These are phyloP conservation scores for Philantomba maxwellii DNA, from an alignment of 2,113 vertebrate genomes.

Conservation along the genomic window DNA sequence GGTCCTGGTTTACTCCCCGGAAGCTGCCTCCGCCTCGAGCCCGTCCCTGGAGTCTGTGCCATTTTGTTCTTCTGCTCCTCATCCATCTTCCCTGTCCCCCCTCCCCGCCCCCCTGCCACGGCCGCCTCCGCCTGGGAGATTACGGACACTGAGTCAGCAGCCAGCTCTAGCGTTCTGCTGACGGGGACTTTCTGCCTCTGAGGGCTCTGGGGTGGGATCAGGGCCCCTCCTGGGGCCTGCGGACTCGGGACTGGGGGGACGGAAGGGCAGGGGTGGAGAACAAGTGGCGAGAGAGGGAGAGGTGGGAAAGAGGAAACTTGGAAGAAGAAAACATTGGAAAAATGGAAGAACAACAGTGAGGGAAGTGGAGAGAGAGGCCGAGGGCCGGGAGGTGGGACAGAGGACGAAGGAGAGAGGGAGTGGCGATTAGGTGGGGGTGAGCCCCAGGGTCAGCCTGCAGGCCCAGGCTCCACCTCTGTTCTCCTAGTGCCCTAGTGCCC, in stretches of 20 bases:
- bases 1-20: background rate
- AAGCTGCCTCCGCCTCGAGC: background rate
- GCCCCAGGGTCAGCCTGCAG: background rate
- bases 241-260: background rate
- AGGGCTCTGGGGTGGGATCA: slow-evolving; percentile 43
- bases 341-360: background rate
- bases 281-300: background rate
- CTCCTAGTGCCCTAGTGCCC: background rate
- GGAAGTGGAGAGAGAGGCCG: background rate
- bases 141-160: slow-evolving; percentile 75
- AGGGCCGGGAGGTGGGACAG: background rate
- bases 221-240: background rate
- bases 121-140: slow-evolving; percentile 62
- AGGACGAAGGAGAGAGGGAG: background rate
- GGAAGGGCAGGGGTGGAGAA: background rate
- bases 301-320: background rate
- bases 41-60: slow-evolving; percentile 33
- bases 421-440: background rate
- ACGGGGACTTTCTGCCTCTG: slow-evolving; percentile 62
- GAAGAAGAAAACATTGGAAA: background rate
- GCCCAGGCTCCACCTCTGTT: background rate
- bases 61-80: slow-evolving; percentile 48
- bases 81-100: slow-evolving; percentile 59
- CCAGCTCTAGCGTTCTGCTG: slow-evolving; percentile 62
- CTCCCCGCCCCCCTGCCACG: background rate